phyloP scores from a whole-genome alignment of 2,888 invertebrate species.

The Chrysina gloriosa region DNA sequence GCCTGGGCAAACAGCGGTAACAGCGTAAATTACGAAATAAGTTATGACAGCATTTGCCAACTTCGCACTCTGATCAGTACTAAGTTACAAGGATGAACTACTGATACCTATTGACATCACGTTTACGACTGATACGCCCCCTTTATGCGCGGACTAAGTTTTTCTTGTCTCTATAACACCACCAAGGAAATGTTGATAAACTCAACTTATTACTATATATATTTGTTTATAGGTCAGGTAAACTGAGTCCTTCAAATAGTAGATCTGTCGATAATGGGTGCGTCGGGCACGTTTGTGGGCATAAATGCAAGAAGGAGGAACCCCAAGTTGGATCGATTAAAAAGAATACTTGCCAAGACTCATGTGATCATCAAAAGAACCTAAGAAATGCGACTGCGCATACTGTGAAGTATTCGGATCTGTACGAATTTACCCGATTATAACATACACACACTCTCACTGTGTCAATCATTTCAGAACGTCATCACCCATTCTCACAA shows the following conservation, averaged over 20 bases:
- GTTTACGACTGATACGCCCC: too few relatives aligned
- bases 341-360: conserved; percentile 50
- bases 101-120: too few relatives aligned
- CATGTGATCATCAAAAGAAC: conserved; percentile 58
- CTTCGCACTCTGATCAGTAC: too few relatives aligned
- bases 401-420: conserved; percentile 62
- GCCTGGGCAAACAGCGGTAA: too few relatives aligned
- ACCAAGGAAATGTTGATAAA: too few relatives aligned
- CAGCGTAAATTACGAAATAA: too few relatives aligned
- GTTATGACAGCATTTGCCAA: too few relatives aligned
- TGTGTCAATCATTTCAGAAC: conserved; percentile 40
- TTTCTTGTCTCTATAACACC: too few relatives aligned
- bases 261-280: conserved; percentile 43
- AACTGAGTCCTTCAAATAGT: conserved; percentile 20
- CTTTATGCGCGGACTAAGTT: too few relatives aligned
- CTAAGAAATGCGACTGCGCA: conserved; percentile 61
- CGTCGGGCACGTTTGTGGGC: conserved; percentile 46
- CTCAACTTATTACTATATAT: background rate
- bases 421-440: conserved; percentile 50
- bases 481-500: conserved; percentile 54
- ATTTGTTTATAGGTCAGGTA: conserved; percentile 22
- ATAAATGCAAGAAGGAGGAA: conserved; percentile 49
- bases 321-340: conserved; percentile 48
- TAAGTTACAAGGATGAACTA: too few relatives aligned
- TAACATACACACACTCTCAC: background rate